These are phyloP conservation scores for Parazoanthus atlanticus DNA, from an alignment of 92 coral and sea anemone genomes.

Conservation along the genomic window DNA sequence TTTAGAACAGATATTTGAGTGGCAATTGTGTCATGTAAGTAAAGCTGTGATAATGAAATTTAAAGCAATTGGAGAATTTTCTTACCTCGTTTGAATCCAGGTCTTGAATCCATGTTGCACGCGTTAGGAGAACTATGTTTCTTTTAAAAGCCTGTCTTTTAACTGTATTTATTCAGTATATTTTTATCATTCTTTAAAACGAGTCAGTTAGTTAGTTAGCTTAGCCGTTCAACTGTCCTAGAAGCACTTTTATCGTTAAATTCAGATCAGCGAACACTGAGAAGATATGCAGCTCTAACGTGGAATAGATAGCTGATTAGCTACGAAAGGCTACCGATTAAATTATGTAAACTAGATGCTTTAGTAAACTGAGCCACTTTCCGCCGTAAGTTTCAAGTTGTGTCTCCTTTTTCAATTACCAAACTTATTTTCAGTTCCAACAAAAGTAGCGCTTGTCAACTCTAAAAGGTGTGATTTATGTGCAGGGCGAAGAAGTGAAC, in stretches of 20 bases:
- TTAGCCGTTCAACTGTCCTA: no score
- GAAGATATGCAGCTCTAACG: neutral
- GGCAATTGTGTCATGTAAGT: neutral
- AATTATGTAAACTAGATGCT: constrained; percentile 5
- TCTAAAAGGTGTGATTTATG: constrained; percentile 9
- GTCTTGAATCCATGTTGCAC: constrained; percentile 2
- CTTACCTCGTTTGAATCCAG: constrained; percentile 17
- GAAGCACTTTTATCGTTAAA: no score
- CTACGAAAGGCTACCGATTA: neutral
- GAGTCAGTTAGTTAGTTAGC: no score
- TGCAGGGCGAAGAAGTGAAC: neutral
- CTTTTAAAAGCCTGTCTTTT: no score
- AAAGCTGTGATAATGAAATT: neutral
- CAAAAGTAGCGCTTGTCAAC: constrained; percentile 1
- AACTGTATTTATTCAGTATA: no score
- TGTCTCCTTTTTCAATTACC: neutral
- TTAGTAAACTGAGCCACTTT: neutral
- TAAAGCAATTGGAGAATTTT: neutral
- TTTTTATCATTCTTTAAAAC: no score
- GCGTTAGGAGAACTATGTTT: no score
- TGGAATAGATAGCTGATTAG: neutral
- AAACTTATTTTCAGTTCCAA: neutral
- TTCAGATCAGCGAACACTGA: neutral
- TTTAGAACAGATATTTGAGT: constrained; percentile 8
- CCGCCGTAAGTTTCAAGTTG: constrained; percentile 6